Base-by-base conservation (phyloP, 2,113 vertebrate species). In the Alligator mississippiensis region DNA sequence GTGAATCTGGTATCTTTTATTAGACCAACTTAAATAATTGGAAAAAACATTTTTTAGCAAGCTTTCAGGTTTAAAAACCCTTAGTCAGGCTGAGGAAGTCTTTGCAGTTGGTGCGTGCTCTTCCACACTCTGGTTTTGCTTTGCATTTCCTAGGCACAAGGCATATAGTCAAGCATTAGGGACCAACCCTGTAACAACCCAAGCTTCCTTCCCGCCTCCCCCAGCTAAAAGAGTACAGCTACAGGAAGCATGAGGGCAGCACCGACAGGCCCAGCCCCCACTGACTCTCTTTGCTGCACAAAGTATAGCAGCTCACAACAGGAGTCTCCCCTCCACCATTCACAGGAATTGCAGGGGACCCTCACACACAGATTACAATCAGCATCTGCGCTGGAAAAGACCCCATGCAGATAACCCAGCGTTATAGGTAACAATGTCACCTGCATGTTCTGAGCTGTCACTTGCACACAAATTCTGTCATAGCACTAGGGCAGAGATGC, bases 341-440 rank as follows among this genome's bases (percentile, higher is more conserved):
- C 55, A 25, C 0, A 1, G 82, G 61, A 76, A 27, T 1, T 14
- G 47, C 3, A 0, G 0, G 1, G 11, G 14, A 4, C 54, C 76
- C 55, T 3, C 54, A 5, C 21, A 7, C 19, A 47, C 11, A 21
- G 30, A 70, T 22, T 21, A 38, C 38, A 38, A 38, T 72, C 19
- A 6, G 38, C 21, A 38, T 21, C 70, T 47, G 4, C 18, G 24
- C 10, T 47, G 70, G 21, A 47, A 70, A 70, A 21, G 68, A 10
- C 30, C 17, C n/a, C 47, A 47, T 47, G 47, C 4, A 19, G 18
- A 70, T 34, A 34, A 22, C 34, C 68, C 14, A 66, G 16, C 28
- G 22, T 18, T 47, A 47, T 9, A 47, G 47, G 47, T 47, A 47
- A 47, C 47, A 47, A 47, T 47, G 47, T 47, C 47, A 47, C 47